Evolutionary conservation across 2,797 vertebrate species (phyloP), one percentile per base, ranked within the genome.

Genomic region (Luscinia luscinia): DNA sequence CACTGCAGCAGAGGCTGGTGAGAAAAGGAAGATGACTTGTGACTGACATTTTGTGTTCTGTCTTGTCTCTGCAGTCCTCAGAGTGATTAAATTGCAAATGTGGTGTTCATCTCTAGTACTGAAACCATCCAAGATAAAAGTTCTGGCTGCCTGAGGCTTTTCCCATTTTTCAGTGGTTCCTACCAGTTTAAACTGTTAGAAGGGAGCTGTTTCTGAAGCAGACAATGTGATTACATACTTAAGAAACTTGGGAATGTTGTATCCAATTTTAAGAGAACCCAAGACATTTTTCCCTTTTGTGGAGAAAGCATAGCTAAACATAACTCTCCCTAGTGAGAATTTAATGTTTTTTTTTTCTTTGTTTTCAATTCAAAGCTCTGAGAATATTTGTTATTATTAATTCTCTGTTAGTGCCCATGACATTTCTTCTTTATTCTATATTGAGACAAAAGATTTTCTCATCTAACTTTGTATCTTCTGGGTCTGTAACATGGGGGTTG

Each of bases 1-100:
- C 59, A 97, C 98, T 94, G 98, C 98, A 82, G 98, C 98, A 57
- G 99, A 99, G 95, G 93, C 98, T 97, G 99, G 99, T 99, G 94
- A 95, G 95, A 85, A 32, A 15, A 23, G 27, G 9, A 34, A 38
- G 41, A 27, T 83, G 15, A 28, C 14, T 43, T 41, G 17, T 32
- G 45, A 36, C 34, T 36, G 19, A 12, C 9, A 0, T 4, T 59
- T 38, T 9, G 4, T 74, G n/a, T 27, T 49, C 32, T 67, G 21
- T 30, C 55, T 17, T 20, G 32, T 76, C 58, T 63, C 17, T 40
- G 81, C 57, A 43, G 58, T 45, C 15, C 21, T 84, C 36, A 45
- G 52, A 64, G 34, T 13, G 21, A n/a, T 48, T 22, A 11, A 40
- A 62, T 19, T 43, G 24, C 28, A 66, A 24, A 32, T 69, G 14